Base-by-base conservation (phyloP, 2,888 invertebrate species). In the Halocaridina rubra region DNA sequence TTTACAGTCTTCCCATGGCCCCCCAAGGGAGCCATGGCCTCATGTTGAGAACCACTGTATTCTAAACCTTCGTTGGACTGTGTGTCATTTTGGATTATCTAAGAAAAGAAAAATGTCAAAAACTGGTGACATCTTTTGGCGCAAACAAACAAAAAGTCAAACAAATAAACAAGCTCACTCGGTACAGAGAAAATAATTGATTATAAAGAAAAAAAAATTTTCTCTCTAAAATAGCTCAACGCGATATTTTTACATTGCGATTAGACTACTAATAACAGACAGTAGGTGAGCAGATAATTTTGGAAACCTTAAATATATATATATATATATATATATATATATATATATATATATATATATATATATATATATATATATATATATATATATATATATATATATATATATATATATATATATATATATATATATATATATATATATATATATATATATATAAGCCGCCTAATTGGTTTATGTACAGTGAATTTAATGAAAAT, bases 331-430 rank as follows among this genome's bases (percentile, higher is more conserved):
- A 69, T 27, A 69, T 69, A 24, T n/a, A 19, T 27, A 24, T 69
- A 27, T 27, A 19, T 69, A n/a, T 69, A 13, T 27, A 19, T 24
- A 24, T 69, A 69, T 27, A 27, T 69, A 24, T 69, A 24, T 27
- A 69, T 27, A 27, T 27, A 27, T 27, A 10, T 69, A 27, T 19
- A 19, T 19, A 69, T 24, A 69, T 69, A 24, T 27, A 27, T 27
- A 69, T 69, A 24, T 69, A 27, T 19, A 32, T 33, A 72, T 72
- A 72, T 72, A 72, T 33, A 72, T 72, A 72, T 72, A 72, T 72
- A 72, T 72, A 72, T 72, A 13, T 72, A 72, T 72, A 72, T 72
- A 72, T 67, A 67, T 67, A 22, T 46, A 74, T 74, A 74, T 74
- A 74, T 74, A 74, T 46, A 39, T 74, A 46, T 74, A 74, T 74